Percentiles rank a stretch among this genome's conserved stretches.
phyloP scores from a whole-genome alignment of 1,140 invertebrate genomes.

The Zaprionus camerounensis region DNA sequence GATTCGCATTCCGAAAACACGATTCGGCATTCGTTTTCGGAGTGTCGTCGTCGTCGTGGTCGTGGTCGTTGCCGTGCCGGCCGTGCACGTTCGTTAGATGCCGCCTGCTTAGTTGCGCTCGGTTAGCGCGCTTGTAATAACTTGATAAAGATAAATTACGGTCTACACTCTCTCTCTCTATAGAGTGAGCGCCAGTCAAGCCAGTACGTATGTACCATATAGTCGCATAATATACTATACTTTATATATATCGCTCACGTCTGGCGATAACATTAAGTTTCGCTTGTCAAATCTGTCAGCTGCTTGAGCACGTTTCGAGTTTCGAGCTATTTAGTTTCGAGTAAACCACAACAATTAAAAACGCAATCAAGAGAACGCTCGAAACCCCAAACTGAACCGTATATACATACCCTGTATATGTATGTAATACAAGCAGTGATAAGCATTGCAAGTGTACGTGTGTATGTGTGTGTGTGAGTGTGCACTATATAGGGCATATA shows the following conservation, averaged over 20 bases:
- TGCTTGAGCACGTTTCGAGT: conserved; percentile 60
- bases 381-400: conserved; percentile 36
- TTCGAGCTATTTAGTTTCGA: conserved; percentile 20
- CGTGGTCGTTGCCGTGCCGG: conserved; percentile 55
- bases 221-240: background rate
- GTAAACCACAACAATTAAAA: conserved; percentile 28
- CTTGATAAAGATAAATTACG: conserved; percentile 57
- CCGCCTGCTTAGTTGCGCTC: conserved; percentile 65
- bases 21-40: conserved; percentile 17
- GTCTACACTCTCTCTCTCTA: conserved; percentile 10
- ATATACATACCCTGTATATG: background rate
- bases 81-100: conserved; percentile 27
- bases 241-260: conserved; percentile 27
- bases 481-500: background rate
- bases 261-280: conserved; percentile 23
- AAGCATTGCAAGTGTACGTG: background rate
- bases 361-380: conserved; percentile 13
- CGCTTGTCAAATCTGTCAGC: conserved; percentile 41
- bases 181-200: background rate
- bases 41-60: conserved; percentile 37
- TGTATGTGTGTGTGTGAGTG: conserved; percentile 6
- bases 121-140: conserved; percentile 77
- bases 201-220: conserved; percentile 16
- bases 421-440: background rate
- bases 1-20: conserved; percentile 1